Base-by-base conservation (phyloP, 2,888 invertebrate species). In the Dolichomitus sp. region DNA sequence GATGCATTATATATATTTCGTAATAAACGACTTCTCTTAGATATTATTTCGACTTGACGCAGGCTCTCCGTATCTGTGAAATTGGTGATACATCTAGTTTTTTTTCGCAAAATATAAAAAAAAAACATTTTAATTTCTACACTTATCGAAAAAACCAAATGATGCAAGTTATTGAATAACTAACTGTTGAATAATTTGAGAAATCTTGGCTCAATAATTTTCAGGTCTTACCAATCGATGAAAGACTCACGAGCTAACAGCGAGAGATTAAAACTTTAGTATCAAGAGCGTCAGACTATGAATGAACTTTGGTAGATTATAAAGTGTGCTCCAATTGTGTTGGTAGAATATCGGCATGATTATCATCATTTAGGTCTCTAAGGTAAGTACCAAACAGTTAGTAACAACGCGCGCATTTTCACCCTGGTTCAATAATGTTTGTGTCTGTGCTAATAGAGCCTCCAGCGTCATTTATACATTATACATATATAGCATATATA, bases 301-400 rank as follows among this genome's bases (percentile, higher is more conserved):
- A 9, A 12, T 12, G 12, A 23, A 23, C 6, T 33, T 37, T 48
- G n/a, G 0, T 48, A 48, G n/a, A 48, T 48, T 6, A 17, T n/a
- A n/a, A 48, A n/a, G n/a, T 48, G 48, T 48, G 48, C 17, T 48
- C n/a, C 48, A 48, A 17, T n/a, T 48, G 17, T 17, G 4, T 14
- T n/a, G 48, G 17, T 17, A n/a, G 48, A 48, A 14, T 48, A 6
- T 48, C 48, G 5, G 4, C 6, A 68, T 45, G 12, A 52, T 52
- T 40, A 37, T 48, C 37, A 42, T 63, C 19, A 11, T 74, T 80
- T 80, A 65, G 48, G 17, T 48, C 48, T 72, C 70, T 42, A 30
- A 40, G 66, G 45, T 42, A 72, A 80, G 57, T 42, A 57, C 57
- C 75, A 42, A 59, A 50, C 30, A 45, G 45, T 57, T 30, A 72